Evolutionary conservation across 2,797 vertebrate genomes (phyloP).

Genomic region (Otolemur crassicaudatus): DNA sequence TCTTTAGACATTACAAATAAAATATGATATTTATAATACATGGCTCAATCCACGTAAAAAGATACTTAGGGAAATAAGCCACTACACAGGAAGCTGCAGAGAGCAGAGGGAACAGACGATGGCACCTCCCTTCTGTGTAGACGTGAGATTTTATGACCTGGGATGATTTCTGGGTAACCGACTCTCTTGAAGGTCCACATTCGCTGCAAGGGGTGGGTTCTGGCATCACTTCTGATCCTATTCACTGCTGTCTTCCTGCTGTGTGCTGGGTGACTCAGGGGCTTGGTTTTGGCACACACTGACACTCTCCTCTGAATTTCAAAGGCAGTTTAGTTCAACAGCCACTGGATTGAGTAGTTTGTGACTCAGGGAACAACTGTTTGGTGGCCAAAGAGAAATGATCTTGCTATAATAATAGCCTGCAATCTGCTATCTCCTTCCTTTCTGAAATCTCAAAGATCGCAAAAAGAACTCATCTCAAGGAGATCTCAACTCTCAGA

Average conservation of each 20-base stretch:
- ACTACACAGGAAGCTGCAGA: neutral
- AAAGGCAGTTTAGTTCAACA: constrained; percentile 65
- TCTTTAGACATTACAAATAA: constrained; percentile 58
- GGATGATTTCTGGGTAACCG: neutral
- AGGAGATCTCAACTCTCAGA: neutral
- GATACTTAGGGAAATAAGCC: constrained; percentile 44
- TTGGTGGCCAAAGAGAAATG: constrained; percentile 69
- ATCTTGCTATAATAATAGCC: constrained; percentile 63
- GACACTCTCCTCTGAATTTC: constrained; percentile 64
- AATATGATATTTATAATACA: constrained; percentile 3
- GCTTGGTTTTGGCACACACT: constrained; percentile 52
- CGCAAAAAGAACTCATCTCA: constrained; percentile 27
- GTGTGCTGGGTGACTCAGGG: constrained; percentile 61
- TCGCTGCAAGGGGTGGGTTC: neutral
- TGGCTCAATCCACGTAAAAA: constrained; percentile 44
- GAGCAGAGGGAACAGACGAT: neutral
- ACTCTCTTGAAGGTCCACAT: neutral
- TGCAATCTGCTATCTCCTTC: constrained; percentile 52
- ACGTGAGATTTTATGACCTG: constrained; percentile 32
- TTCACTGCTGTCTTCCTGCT: neutral
- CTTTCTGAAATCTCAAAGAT: constrained; percentile 47
- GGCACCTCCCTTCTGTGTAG: neutral
- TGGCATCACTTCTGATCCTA: neutral
- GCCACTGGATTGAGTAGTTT: constrained; percentile 61
- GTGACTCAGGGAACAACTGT: constrained; percentile 74